Conservation (phyloP, 2,113 vertebrate species). For the Pardalotus punctatus region DNA sequence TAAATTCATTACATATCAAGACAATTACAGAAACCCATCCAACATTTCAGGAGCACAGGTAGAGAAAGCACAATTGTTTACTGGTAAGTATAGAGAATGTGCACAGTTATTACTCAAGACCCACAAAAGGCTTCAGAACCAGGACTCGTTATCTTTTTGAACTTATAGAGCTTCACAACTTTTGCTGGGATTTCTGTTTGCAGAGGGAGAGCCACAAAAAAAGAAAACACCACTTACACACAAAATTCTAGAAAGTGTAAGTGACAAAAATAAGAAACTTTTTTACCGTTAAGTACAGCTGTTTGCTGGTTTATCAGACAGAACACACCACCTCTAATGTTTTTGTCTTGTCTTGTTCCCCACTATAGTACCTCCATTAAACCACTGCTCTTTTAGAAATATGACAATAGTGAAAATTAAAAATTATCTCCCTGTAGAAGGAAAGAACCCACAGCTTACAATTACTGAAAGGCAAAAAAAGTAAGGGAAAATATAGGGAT, state of each 20-base stretch:
- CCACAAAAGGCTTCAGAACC: not conserved
- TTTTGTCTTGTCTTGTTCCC: not conserved
- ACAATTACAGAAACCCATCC: constrained; percentile 61
- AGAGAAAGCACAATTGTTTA: constrained; percentile 32
- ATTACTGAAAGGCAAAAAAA: not conserved
- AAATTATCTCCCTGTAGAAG: not conserved
- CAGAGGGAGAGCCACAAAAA: not conserved
- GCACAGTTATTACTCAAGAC: constrained; percentile 20
- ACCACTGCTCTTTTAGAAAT: not conserved
- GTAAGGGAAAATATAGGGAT: not conserved
- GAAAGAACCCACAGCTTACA: not conserved
- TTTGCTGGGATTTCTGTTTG: not conserved
- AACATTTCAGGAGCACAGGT: constrained; percentile 39
- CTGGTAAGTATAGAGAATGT: constrained; percentile 27
- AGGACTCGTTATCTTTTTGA: not conserved
- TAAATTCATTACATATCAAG: constrained; percentile 60
- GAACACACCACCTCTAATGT: not conserved
- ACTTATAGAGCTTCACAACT: not conserved
- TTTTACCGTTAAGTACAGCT: not conserved
- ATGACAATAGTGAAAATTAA: not conserved
- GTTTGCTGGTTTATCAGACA: not conserved
- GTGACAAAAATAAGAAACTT: not conserved
- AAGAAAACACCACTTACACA: not conserved
- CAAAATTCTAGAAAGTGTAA: not conserved
- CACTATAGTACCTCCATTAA: not conserved